These are phyloP conservation scores for Diacarnus erythraeanus DNA, from an alignment of 37 sponge, comb jelly and placozoan genomes.

Conservation along the genomic window DNA sequence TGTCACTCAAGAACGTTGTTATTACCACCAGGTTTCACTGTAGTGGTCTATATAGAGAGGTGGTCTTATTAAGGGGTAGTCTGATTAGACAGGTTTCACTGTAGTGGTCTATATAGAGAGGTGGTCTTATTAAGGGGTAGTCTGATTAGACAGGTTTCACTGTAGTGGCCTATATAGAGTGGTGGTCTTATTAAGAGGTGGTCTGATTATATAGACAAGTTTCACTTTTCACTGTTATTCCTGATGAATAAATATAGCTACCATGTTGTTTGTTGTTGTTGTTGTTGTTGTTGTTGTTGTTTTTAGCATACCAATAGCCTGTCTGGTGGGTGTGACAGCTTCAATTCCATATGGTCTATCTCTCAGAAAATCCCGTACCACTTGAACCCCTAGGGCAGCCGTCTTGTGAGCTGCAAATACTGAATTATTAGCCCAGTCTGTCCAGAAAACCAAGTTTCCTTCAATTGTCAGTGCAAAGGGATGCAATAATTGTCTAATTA, in stretches of 20 bases:
- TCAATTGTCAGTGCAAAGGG: conserved; percentile 63
- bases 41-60: too few relatives aligned
- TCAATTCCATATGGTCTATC: conserved; percentile 36
- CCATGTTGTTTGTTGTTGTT: too few relatives aligned
- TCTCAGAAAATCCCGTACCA: not conserved
- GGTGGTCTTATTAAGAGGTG: too few relatives aligned
- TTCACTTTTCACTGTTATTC: not conserved
- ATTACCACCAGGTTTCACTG: not conserved
- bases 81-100: too few relatives aligned
- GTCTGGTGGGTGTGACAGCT: conserved; percentile 13
- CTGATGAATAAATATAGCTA: not conserved
- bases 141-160: too few relatives aligned
- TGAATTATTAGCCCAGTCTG: conserved; percentile 57
- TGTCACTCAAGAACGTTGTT: not conserved
- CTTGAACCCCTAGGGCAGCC: not conserved
- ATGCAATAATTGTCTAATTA: conserved; percentile 2
- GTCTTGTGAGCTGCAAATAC: conserved; percentile 27
- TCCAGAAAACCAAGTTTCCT: conserved; percentile 59
- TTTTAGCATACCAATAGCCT: conserved; percentile 5
- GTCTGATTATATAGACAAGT: too few relatives aligned
- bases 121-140: too few relatives aligned
- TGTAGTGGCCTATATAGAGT: too few relatives aligned
- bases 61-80: too few relatives aligned
- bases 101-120: too few relatives aligned
- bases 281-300: too few relatives aligned